phyloP scores from a whole-genome alignment of 2,113 vertebrate species.

The Dunckerocampus dactyliophorus region DNA sequence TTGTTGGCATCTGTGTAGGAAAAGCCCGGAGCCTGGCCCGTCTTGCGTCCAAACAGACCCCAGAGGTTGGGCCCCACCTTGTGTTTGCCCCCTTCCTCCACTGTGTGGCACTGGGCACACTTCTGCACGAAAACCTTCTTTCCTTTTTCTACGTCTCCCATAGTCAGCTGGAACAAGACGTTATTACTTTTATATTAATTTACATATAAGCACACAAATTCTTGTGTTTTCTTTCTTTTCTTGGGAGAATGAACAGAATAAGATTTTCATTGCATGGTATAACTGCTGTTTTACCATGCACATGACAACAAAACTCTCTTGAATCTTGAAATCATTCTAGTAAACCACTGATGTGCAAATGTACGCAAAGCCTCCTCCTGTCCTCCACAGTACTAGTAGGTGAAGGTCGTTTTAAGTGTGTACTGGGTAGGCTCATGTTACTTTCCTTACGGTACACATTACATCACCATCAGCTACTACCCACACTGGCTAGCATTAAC shows the following conservation, averaged over 20 bases:
- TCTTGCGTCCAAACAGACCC: slow-evolving; percentile 75
- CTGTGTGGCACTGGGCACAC: slow-evolving; percentile 78
- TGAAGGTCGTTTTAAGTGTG: slow-evolving; percentile 46
- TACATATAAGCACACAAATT: no score
- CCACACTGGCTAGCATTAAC: background rate
- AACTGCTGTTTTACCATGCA: no score
- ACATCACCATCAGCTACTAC: background rate
- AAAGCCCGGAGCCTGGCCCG: slow-evolving; percentile 74
- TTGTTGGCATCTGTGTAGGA: slow-evolving; percentile 82
- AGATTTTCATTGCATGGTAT: no score
- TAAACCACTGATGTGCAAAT: background rate
- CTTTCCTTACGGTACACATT: background rate
- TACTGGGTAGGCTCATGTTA: background rate
- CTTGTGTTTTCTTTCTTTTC: no score
- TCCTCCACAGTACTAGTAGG: background rate
- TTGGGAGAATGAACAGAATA: no score
- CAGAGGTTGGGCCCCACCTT: slow-evolving; percentile 80
- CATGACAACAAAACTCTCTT: no score
- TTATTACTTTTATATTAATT: background rate
- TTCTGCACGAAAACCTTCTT: slow-evolving; percentile 81
- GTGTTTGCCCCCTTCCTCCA: slow-evolving; percentile 77
- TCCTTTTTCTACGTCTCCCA: slow-evolving; percentile 75
- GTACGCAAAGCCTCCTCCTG: background rate
- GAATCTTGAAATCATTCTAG: background rate
- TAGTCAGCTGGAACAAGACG: slow-evolving; percentile 42